A percentile compares a stretch with the other conserved stretches of the same genome.
These are phyloP conservation scores for Drosophila ochracea DNA, from an alignment of 2,888 invertebrate species.

Conservation along the genomic window DNA sequence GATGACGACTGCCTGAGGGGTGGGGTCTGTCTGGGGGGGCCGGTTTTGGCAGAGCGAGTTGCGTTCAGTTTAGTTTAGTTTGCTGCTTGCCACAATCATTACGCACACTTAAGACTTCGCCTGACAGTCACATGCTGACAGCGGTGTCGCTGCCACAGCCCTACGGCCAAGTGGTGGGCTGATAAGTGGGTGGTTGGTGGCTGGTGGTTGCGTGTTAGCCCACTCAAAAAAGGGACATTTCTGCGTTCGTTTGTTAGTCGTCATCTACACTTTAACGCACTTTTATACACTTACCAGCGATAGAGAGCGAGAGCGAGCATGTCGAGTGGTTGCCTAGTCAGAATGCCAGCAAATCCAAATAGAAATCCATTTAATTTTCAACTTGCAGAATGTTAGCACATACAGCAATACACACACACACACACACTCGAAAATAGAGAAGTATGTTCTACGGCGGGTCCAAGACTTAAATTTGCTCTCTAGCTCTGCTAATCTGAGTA, in stretches of 20 bases:
- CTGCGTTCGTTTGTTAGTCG: constrained; percentile 37
- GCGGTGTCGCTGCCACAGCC: constrained; percentile 42
- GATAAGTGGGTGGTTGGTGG: not conserved
- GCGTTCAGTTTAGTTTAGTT: constrained; percentile 55
- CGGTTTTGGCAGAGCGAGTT: constrained; percentile 26
- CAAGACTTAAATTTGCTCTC: not conserved
- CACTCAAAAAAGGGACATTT: constrained; percentile 54
- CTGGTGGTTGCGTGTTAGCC: not conserved
- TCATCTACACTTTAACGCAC: constrained; percentile 60
- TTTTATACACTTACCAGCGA: constrained; percentile 58
- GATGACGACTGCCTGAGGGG: constrained; percentile 41
- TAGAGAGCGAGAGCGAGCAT: constrained; percentile 43
- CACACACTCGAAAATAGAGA: not conserved
- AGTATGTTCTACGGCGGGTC: constrained; percentile 2
- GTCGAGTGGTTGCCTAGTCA: constrained; percentile 52
- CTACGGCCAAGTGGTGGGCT: constrained; percentile 13
- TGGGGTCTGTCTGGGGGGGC: not conserved
- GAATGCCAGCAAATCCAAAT: constrained; percentile 62
- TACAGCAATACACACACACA: constrained; percentile 20
- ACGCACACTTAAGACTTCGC: constrained; percentile 70
- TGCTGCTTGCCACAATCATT: constrained; percentile 75
- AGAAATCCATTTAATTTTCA: constrained; percentile 81
- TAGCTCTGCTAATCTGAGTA: constrained; percentile 1
- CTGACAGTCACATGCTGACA: constrained; percentile 59
- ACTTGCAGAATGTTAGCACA: constrained; percentile 68